A percentile compares a stretch with the other conserved stretches of the same genome.
phyloP scores from a whole-genome alignment of 2,113 vertebrate species.

The Dolichotis patagonum region DNA sequence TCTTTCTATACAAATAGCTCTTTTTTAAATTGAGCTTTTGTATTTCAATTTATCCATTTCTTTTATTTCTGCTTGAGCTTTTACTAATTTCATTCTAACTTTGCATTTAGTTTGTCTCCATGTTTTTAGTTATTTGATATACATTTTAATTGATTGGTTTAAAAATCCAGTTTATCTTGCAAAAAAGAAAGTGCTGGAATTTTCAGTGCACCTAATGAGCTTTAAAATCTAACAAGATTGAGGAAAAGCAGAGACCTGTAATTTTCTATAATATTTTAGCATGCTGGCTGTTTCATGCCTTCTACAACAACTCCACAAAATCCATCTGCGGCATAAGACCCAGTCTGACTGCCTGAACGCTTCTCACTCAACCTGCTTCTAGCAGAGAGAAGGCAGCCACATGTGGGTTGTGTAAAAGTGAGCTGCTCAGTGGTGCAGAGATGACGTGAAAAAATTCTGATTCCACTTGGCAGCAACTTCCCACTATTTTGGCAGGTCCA shows the following conservation, averaged over 20 bases:
- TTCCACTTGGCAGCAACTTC: constrained; percentile 62
- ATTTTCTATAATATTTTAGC: constrained; percentile 40
- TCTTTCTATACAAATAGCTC: not conserved
- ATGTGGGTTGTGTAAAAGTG: not conserved
- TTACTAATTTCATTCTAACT: not conserved
- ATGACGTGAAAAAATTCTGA: constrained; percentile 53
- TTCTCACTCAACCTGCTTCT: not conserved
- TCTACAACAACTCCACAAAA: not conserved
- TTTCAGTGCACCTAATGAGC: not conserved
- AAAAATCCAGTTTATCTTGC: not conserved
- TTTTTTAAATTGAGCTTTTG: not conserved
- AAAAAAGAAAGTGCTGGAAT: not conserved
- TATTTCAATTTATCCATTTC: not conserved
- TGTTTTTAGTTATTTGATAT: not conserved
- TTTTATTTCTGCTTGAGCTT: not conserved
- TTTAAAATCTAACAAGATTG: not conserved
- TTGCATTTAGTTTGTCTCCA: not conserved
- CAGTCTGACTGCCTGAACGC: not conserved
- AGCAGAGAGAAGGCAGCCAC: not conserved
- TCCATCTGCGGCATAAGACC: not conserved
- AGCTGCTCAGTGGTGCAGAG: not conserved
- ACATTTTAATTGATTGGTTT: not conserved
- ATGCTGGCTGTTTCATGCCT: not conserved
- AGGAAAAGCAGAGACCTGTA: not conserved
- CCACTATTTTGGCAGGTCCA: constrained; percentile 51